Evolutionary conservation across 2,797 vertebrate genomes (phyloP).

Genomic region (Rhabdomys pumilio): DNA sequence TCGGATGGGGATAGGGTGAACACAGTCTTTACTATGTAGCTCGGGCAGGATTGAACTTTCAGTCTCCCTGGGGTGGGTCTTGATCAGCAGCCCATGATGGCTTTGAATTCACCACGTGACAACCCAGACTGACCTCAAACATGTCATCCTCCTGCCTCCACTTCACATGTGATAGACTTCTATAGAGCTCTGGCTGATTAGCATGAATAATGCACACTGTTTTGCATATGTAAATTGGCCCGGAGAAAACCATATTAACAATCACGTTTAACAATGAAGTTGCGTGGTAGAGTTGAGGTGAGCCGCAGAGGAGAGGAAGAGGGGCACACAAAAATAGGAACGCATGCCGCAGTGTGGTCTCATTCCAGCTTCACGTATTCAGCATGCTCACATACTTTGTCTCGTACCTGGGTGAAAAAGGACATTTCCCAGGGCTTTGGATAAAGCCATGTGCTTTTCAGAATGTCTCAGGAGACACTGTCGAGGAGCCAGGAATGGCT

Average conservation of each 20-base stretch:
- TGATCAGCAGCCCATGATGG: not conserved
- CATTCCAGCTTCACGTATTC: not conserved
- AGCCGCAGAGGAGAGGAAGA: not conserved
- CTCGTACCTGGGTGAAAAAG: not conserved
- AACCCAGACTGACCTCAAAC: no score
- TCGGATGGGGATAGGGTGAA: not conserved
- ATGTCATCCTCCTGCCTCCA: no score
- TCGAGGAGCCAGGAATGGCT: not conserved
- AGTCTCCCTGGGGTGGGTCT: not conserved
- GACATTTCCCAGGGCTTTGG: not conserved
- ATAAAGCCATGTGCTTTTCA: not conserved
- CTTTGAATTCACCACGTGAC: not conserved
- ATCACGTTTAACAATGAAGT: conserved; percentile 18
- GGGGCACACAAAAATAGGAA: not conserved
- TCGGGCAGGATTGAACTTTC: not conserved
- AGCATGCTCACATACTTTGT: not conserved
- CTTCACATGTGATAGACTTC: no score
- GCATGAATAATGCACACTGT: not conserved
- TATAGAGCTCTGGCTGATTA: not conserved
- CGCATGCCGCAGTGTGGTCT: no score
- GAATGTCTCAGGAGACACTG: conserved; percentile 35
- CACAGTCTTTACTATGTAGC: not conserved
- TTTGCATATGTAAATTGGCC: conserved; percentile 49
- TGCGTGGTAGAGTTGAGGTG: not conserved
- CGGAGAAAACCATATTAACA: conserved; percentile 33